A percentile compares a stretch with the other conserved stretches of the same genome.
Conservation (phyloP, 2,888 invertebrate genomes). For the Xylocampa areola region DNA sequence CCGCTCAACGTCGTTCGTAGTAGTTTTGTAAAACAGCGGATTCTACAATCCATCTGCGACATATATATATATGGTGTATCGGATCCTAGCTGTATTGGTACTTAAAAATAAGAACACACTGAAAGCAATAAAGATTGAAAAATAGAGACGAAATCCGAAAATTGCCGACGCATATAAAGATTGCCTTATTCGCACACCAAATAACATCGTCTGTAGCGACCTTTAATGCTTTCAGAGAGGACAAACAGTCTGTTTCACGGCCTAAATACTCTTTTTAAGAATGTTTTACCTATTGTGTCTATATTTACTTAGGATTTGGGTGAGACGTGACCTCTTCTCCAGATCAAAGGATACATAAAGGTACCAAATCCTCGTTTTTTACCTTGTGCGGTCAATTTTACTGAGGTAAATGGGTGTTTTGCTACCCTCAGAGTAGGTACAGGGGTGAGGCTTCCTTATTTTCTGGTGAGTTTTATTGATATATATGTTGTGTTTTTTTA, state of each 20-base stretch:
- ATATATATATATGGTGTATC: too few species aligned
- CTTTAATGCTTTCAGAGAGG: conserved; percentile 7
- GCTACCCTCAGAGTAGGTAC: background rate
- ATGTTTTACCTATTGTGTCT: conserved; percentile 49
- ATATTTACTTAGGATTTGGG: conserved; percentile 52
- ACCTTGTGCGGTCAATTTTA: conserved; percentile 28
- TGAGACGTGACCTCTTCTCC: conserved; percentile 32
- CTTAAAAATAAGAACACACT: too few species aligned
- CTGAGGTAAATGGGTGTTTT: conserved; percentile 19
- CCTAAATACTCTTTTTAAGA: conserved; percentile 39
- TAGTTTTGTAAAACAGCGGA: too few species aligned
- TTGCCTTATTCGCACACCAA: too few species aligned
- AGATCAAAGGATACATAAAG: conserved; percentile 25
- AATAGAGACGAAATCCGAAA: too few species aligned
- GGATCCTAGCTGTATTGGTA: too few species aligned
- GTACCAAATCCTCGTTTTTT: conserved; percentile 21
- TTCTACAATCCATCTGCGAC: too few species aligned
- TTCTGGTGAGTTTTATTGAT: conserved; percentile 23
- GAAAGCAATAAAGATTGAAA: too few species aligned
- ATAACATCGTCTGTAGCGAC: background rate
- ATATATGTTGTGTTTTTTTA: conserved; percentile 20
- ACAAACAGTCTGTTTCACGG: conserved; percentile 19
- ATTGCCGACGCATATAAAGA: background rate
- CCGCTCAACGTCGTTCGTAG: too few species aligned
- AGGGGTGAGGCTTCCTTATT: conserved; percentile 5